Conservation (phyloP, 2,797 vertebrate species). For the Psittacula derbiana region DNA sequence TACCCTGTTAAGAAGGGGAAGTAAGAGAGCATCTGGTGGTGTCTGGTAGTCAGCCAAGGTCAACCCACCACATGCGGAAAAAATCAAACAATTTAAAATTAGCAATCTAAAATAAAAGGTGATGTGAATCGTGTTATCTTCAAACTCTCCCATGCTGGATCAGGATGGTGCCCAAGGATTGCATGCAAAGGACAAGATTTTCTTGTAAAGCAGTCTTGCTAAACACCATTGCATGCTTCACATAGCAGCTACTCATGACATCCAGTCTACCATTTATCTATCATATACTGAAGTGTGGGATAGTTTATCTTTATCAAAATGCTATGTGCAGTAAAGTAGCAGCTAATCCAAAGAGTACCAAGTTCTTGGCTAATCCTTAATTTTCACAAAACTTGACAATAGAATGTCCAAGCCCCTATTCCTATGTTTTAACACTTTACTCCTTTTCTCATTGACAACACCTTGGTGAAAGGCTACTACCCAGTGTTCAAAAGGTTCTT, state of each 20-base stretch:
- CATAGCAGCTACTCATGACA: not conserved
- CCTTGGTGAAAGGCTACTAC: not conserved
- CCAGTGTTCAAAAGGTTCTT: not conserved
- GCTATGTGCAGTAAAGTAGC: not conserved
- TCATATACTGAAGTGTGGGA: not conserved
- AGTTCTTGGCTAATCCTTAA: not conserved
- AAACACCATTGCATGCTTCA: not conserved
- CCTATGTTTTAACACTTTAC: not conserved
- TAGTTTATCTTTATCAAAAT: not conserved
- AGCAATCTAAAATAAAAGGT: not conserved
- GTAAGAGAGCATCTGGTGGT: not conserved
- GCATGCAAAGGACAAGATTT: not conserved
- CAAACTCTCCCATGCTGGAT: not conserved
- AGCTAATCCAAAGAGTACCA: not conserved
- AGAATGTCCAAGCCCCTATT: not conserved
- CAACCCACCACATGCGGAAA: not conserved
- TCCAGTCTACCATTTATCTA: not conserved
- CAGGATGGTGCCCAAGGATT: not conserved
- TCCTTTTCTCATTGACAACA: not conserved
- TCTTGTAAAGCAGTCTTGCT: not conserved
- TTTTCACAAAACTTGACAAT: not conserved
- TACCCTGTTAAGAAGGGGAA: not conserved
- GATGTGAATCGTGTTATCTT: not conserved
- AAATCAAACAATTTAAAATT: not conserved
- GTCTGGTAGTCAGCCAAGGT: not conserved